Evolutionary conservation across 2,888 invertebrate genomes (phyloP).

Genomic region (Lacanobia oleracea): DNA sequence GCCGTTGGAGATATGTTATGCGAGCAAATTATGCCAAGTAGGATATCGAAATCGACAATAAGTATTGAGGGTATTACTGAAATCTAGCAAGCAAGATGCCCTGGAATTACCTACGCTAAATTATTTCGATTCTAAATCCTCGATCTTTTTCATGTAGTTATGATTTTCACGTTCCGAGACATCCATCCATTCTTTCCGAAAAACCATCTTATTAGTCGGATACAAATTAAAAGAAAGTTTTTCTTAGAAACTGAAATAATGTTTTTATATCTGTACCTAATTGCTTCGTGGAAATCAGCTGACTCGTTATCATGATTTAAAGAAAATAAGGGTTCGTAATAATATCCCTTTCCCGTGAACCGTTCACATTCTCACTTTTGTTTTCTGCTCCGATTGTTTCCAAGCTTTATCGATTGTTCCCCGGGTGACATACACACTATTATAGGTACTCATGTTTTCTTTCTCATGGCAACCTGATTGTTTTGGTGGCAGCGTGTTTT

Average conservation of each 20-base stretch:
- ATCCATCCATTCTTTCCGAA: no score
- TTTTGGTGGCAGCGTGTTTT: conserved; percentile 50
- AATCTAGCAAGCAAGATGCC: neutral
- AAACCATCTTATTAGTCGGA: no score
- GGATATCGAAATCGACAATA: neutral
- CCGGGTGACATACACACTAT: conserved; percentile 43
- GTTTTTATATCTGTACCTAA: no score
- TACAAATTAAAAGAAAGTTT: no score
- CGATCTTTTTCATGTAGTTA: no score
- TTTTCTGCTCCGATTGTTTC: conserved; percentile 66
- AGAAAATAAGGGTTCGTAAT: neutral
- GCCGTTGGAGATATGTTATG: neutral
- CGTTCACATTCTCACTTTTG: conserved; percentile 64
- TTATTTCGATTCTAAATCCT: no score
- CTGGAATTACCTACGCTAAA: no score
- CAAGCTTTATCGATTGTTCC: conserved; percentile 65
- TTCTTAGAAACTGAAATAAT: no score
- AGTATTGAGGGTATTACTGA: neutral
- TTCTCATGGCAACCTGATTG: conserved; percentile 66
- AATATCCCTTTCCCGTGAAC: conserved; percentile 16
- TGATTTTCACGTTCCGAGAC: no score
- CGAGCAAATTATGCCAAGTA: neutral
- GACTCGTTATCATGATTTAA: neutral
- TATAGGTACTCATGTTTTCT: conserved; percentile 56
- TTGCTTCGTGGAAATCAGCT: no score